A percentile compares a stretch with the other conserved stretches of the same genome.
Conservation (phyloP, 1,140 invertebrate species). For the Mya arenaria region DNA sequence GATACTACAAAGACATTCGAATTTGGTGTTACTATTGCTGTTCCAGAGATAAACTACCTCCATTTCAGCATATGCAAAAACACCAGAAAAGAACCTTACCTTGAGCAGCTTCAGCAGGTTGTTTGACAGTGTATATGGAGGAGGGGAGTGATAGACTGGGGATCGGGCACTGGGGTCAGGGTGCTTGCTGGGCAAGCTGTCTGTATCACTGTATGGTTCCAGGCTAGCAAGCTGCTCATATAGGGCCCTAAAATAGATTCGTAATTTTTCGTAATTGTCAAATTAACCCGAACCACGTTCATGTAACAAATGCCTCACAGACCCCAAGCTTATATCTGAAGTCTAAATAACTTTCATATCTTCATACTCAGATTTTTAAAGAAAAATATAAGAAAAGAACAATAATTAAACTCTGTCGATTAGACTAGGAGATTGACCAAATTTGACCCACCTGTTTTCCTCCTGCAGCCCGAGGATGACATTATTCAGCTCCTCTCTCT, state of each 20-base stretch:
- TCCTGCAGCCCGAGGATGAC: constrained; percentile 85
- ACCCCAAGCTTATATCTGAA: neutral
- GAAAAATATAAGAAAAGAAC: too few relatives aligned
- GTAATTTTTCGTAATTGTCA: too few relatives aligned
- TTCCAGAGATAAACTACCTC: neutral
- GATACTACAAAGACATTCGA: too few relatives aligned
- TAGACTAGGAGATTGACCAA: neutral
- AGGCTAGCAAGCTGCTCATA: constrained; percentile 27
- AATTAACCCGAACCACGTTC: neutral
- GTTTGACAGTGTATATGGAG: too few relatives aligned
- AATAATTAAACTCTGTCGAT: too few relatives aligned
- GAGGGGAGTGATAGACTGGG: too few relatives aligned
- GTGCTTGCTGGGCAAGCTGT: too few relatives aligned
- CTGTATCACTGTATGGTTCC: constrained; percentile 30
- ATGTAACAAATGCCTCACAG: neutral
- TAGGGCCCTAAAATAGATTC: constrained; percentile 4
- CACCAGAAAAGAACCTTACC: neutral
- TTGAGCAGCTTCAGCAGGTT: neutral
- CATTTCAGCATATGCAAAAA: neutral
- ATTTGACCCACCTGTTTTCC: constrained; percentile 82
- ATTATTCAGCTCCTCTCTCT: constrained; percentile 82
- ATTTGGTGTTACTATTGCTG: neutral
- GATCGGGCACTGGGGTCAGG: too few relatives aligned
- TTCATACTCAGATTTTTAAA: too few relatives aligned
- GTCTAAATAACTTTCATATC: too few relatives aligned